These are phyloP conservation scores for Cotesia typhae DNA, from an alignment of 1,140 invertebrate genomes.

Conservation along the genomic window DNA sequence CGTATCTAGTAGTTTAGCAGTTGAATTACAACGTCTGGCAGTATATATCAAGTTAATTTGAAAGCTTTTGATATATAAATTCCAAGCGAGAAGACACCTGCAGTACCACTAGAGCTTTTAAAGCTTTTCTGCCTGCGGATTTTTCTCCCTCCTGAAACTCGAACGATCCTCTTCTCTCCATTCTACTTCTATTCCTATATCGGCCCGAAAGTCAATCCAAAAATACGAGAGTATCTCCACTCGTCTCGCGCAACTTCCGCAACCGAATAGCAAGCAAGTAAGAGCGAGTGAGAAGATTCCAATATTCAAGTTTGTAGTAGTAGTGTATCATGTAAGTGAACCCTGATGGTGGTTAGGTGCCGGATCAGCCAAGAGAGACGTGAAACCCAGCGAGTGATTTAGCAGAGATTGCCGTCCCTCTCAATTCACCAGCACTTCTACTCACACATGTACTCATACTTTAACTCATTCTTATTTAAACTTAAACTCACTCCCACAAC, in stretches of 20 bases:
- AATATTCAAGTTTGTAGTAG: background rate
- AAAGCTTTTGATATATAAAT: constrained; percentile 13
- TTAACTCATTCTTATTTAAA: no score
- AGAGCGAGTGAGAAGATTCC: constrained; percentile 12
- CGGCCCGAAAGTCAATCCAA: constrained; percentile 25
- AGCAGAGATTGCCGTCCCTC: constrained; percentile 29
- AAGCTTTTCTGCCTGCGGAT: constrained; percentile 4
- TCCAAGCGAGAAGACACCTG: constrained; percentile 19
- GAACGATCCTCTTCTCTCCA: background rate
- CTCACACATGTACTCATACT: no score
- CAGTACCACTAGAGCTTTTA: constrained; percentile 15
- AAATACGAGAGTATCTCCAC: constrained; percentile 21
- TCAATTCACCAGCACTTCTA: background rate
- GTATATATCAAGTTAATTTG: constrained; percentile 4
- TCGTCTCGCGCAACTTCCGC: constrained; percentile 33
- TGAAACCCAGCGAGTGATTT: constrained; percentile 26
- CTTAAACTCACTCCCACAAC: background rate
- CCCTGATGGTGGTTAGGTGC: no score
- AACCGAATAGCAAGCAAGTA: background rate
- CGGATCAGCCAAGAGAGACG: background rate
- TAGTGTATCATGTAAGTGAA: no score
- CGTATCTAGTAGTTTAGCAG: background rate
- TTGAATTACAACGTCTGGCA: background rate
- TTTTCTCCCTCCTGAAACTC: constrained; percentile 10
- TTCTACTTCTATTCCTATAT: background rate